Conservation (phyloP, 2,113 vertebrate genomes). For the Pollachius pollachius region DNA sequence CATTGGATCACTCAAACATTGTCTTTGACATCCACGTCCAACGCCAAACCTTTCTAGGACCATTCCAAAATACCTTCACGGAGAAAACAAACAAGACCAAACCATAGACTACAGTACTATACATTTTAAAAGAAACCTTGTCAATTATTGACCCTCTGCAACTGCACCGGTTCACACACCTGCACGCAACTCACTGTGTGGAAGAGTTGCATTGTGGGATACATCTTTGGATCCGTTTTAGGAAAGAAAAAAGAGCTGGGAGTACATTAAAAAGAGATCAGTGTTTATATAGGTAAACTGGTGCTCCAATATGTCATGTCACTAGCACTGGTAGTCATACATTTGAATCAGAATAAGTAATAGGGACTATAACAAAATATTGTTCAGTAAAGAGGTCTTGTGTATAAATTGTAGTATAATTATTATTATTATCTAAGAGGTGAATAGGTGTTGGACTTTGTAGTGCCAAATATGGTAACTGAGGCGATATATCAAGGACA, state of each 20-base stretch:
- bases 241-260: constrained; percentile 5
- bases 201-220: constrained; percentile 13
- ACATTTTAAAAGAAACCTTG: constrained; percentile 12
- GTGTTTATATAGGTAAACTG: neutral
- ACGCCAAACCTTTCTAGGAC: neutral
- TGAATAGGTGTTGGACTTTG: constrained; percentile 29
- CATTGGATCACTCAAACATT: constrained; percentile 2
- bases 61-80: constrained; percentile 30
- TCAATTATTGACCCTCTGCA: neutral
- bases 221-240: constrained; percentile 38
- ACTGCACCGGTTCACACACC: neutral
- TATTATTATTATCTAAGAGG: constrained; percentile 18
- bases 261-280: neutral
- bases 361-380: constrained; percentile 64
- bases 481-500: constrained; percentile 61
- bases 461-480: constrained; percentile 52
- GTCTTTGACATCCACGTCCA: neutral
- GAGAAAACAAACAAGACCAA: constrained; percentile 40
- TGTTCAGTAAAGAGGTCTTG: constrained; percentile 50
- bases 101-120: constrained; percentile 26
- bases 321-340: constrained; percentile 18
- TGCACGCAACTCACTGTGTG: constrained; percentile 23
- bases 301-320: neutral
- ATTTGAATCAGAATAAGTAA: constrained; percentile 39
- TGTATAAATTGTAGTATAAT: constrained; percentile 51